Base-by-base conservation (phyloP, 2,888 invertebrate species). In the Heliconius charithonia region DNA sequence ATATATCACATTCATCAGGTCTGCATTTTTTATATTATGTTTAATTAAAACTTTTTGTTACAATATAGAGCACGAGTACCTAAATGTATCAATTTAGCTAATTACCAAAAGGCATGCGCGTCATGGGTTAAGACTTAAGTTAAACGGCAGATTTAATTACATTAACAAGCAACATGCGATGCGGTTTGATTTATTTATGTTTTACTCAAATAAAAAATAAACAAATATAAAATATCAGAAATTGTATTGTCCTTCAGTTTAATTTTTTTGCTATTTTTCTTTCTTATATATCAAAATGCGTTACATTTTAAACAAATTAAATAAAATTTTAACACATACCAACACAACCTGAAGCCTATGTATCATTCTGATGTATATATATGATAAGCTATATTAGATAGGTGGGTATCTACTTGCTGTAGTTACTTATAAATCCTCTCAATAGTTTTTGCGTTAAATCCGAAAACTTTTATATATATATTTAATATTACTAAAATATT, bases 121-220 rank as follows among this genome's bases (percentile, higher is more conserved):
- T 69, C 25, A 69, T 69, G 69, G 41, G 16, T 51, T 51, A 51
- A 51, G 51, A 51, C 59, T 69, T 69, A 69, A 69, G 41, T 69
- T 69, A 69, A 45, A 69, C 16, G 45, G 69, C 16, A 69, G 41
- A 69, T 69, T 69, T 69, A n/a, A 69, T 69, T 69, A 41, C 25
- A 69, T 45, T 41, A 69, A 41, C 25, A 25, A 69, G 25, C 69
- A 69, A 69, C 69, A 69, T 45, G 45, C 69, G 12, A 69, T 41
- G 25, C 22, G 51, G 22, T 22, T 51, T 69, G 19, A 63, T 16
- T 27, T 16, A 63, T 16, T 27, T 16, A 63, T 16, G 27, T 27
- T 27, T 27, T 63, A 16, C 7, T 63, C 6, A 63, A 29, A 63
- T 25, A 63, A 63, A 41, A 25, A 69, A 37, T 12, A 22, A 41